These are phyloP conservation scores for Harmothoe impar DNA, from an alignment of 2,888 invertebrate species.

Conservation along the genomic window DNA sequence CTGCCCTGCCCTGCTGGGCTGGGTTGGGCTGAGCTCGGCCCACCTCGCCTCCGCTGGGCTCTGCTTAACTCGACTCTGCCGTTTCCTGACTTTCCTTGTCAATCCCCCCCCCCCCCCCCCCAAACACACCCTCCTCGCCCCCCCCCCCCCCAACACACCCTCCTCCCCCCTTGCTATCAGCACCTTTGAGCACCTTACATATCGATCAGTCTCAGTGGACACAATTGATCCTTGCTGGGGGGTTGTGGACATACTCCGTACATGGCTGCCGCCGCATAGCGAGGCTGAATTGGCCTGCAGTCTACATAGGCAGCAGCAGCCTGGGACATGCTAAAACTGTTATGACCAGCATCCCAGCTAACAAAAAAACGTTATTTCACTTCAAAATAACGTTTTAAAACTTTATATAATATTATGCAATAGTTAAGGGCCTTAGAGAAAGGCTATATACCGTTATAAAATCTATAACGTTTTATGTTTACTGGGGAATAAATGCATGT, in stretches of 20 bases:
- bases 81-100: background rate
- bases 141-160: background rate
- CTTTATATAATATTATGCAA: no score
- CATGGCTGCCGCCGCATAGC: background rate
- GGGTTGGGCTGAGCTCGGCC: no score
- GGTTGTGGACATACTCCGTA: background rate
- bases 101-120: conserved; percentile 2
- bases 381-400: no score
- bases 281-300: background rate
- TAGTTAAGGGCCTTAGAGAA: no score
- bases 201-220: background rate
- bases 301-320: background rate
- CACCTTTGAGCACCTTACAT: background rate
- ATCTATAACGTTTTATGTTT: no score
- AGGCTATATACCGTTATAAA: no score
- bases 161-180: background rate
- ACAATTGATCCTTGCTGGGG: background rate
- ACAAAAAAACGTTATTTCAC: no score
- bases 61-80: no score
- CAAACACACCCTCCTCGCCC: background rate
- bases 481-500: no score
- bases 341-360: no score
- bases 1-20: no score
- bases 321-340: background rate
- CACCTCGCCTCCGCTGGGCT: no score